Conservation (phyloP, 2,888 invertebrate genomes). For the Diadegma fenestrale region DNA sequence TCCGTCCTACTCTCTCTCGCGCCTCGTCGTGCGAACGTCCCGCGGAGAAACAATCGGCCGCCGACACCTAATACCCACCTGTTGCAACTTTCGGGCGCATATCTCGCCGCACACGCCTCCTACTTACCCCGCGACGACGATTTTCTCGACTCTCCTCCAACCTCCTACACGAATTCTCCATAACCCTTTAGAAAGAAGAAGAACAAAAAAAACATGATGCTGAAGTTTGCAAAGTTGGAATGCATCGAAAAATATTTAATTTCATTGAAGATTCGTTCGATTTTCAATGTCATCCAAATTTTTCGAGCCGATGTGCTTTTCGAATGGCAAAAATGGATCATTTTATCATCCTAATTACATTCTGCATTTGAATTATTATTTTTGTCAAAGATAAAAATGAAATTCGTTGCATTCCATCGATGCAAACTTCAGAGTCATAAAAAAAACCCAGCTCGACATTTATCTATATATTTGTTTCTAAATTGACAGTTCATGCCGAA, state of each 20-base stretch:
- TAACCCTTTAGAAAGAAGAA: background rate
- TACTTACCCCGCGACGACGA: conserved; percentile 35
- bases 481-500: background rate
- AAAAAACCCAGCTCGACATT: background rate
- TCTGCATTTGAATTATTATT: no score
- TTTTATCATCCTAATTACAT: no score
- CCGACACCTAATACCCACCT: conserved; percentile 74
- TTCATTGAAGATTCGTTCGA: no score
- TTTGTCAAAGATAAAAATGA: no score
- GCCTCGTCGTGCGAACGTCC: conserved; percentile 58
- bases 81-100: conserved; percentile 72
- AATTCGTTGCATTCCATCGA: no score
- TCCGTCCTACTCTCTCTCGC: conserved; percentile 19
- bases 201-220: no score
- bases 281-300: no score
- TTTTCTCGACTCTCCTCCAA: conserved; percentile 18
- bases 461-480: background rate
- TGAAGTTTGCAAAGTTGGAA: no score
- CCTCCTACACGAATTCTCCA: background rate
- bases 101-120: conserved; percentile 61
- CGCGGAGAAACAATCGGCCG: conserved; percentile 72
- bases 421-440: no score
- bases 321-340: no score
- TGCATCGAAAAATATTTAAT: no score
- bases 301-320: no score